Evolutionary conservation across 2,797 vertebrate genomes (phyloP).

Genomic region (Enteromius unitaeniatus): DNA sequence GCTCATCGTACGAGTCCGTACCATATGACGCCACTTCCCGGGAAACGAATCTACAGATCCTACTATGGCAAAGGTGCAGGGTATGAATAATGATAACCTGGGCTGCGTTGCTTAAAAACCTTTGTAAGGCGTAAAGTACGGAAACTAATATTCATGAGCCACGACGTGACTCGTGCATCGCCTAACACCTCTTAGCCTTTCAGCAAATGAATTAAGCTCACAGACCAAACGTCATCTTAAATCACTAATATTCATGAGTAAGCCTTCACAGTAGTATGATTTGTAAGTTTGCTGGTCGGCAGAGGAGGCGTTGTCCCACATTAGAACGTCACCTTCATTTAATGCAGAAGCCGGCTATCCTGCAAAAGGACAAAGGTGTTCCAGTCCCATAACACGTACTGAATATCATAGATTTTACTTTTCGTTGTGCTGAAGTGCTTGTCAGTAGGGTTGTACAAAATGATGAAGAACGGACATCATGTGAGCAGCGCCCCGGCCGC

Average conservation of each 20-base stretch:
- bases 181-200: not conserved
- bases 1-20: constrained; percentile 65
- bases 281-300: constrained; percentile 13
- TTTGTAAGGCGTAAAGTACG: not conserved
- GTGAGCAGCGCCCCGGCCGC: constrained; percentile 62
- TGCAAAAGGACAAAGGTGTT: constrained; percentile 44
- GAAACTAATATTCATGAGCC: not conserved
- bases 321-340: constrained; percentile 49
- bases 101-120: not conserved
- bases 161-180: not conserved
- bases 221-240: not conserved
- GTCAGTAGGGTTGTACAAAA: constrained; percentile 48
- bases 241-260: constrained; percentile 5
- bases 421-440: not conserved
- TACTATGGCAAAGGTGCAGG: not conserved
- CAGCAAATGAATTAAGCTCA: constrained; percentile 4
- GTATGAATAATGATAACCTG: not conserved
- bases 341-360: constrained; percentile 62
- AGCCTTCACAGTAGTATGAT: not conserved
- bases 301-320: constrained; percentile 73
- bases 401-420: not conserved
- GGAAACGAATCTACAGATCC: not conserved
- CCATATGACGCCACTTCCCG: constrained; percentile 68
- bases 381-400: not conserved
- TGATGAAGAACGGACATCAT: constrained; percentile 82